Conservation (phyloP, 2,797 vertebrate species). For the Bovichtus diacanthus region DNA sequence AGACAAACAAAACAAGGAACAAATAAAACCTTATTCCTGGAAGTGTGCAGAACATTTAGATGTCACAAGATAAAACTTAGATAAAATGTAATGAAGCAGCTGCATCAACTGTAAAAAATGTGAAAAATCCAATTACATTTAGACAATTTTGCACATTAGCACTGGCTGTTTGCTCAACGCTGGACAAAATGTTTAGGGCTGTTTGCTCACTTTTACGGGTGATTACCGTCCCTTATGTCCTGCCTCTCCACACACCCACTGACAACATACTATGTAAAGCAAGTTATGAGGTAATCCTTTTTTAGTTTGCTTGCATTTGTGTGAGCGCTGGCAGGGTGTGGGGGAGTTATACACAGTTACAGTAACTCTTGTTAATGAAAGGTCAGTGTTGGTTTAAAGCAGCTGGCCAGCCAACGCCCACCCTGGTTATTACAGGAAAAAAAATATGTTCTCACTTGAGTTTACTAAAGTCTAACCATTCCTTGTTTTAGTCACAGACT, state of each 20-base stretch:
- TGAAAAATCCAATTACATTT: too few species aligned
- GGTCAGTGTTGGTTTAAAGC: rapidly evolving
- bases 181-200: neutral
- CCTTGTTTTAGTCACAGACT: neutral
- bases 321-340: too few species aligned
- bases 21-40: too few species aligned
- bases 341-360: neutral
- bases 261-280: neutral
- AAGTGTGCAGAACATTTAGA: too few species aligned
- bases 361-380: neutral
- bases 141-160: too few species aligned
- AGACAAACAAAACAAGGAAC: too few species aligned
- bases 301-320: neutral
- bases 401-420: neutral
- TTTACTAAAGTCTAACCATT: too few species aligned
- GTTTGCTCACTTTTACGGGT: neutral
- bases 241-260: neutral
- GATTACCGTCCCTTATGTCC: neutral
- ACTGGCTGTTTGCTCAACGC: neutral
- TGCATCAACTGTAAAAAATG: too few species aligned
- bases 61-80: too few species aligned
- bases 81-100: too few species aligned
- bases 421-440: neutral
- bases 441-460: neutral
- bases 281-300: too few species aligned